Base-by-base conservation (phyloP, 2,797 vertebrate species). In the Spatula versicolor region DNA sequence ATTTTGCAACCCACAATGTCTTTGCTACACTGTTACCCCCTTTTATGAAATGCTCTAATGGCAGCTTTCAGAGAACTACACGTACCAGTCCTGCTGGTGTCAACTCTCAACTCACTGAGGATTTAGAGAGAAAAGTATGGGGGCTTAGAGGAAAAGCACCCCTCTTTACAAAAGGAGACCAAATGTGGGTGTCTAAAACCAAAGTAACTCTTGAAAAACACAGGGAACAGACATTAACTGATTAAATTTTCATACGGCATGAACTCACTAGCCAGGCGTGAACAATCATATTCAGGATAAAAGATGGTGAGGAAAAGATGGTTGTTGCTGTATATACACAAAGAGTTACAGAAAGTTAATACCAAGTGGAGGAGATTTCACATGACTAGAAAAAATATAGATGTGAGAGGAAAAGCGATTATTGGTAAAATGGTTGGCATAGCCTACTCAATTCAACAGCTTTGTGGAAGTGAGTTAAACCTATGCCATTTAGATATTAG, bases 401-500 rank as follows among this genome's bases (percentile, higher is more conserved):
- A 39, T 37, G 71, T 88, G 63, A 52, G 90, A 95, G 59, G 16
- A 82, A 88, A 95, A 90, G 43, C 5, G 7, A 86, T 71, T 93
- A 43, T 67, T 69, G 21, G 45, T 68, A 20, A 87, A 83, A 80
- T 18, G 11, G 37, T 73, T 92, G 56, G 35, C 39, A 82, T 73
- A 46, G 19, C 30, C 39, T 76, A 33, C 43, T 94, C 67, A 73
- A 45, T 62, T 86, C 63, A 75, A 73, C 62, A 91, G 85, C 80
- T 95, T 86, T 88, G 76, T 90, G 67, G 35, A 88, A 90, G 12
- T 1, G 3, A 8, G 78, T 93, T 90, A 90, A 88, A 76, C 60
- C 74, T 45, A 31, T 95, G 46, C 55, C 64, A 91, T 95, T 92
- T 96, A 94, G 83, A 86, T 91, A 79, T 79, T 96, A 94, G 28